phyloP scores from a whole-genome alignment of 2,113 vertebrate species.

The Dipodomys stephensi region DNA sequence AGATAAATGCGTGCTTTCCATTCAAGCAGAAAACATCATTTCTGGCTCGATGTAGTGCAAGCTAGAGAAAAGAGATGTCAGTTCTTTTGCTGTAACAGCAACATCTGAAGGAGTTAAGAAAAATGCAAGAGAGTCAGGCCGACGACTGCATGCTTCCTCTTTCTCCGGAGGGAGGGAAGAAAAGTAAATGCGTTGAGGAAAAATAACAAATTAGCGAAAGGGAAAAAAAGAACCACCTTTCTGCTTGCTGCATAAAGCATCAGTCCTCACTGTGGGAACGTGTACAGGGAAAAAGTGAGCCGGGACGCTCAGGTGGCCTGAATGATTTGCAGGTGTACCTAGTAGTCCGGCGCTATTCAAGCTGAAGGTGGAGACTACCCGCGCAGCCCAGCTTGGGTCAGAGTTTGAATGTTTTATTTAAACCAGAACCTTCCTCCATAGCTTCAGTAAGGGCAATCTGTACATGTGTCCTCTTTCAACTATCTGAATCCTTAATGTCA shows the following conservation, averaged over 20 bases:
- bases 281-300: no score
- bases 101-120: conserved; percentile 46
- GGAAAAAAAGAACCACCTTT: background rate
- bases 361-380: background rate
- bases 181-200: conserved; percentile 74
- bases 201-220: background rate
- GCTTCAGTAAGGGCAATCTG: background rate
- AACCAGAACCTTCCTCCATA: background rate
- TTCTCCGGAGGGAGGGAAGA: conserved; percentile 49
- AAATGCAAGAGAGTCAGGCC: conserved; percentile 54
- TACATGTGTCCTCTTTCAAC: background rate
- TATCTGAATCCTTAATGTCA: background rate
- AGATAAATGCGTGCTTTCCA: conserved; percentile 83
- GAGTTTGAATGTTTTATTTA: background rate
- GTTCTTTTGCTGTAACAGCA: conserved; percentile 54
- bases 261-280: background rate
- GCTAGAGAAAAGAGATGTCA: conserved; percentile 76
- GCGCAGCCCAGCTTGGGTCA: background rate
- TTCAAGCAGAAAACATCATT: conserved; percentile 89
- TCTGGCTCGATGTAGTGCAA: conserved; percentile 64
- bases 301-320: no score
- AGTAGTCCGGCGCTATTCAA: no score
- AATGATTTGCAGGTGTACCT: no score
- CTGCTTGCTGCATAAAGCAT: background rate
- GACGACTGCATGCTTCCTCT: conserved; percentile 49